A percentile compares a stretch with the other conserved stretches of the same genome.
Conservation (phyloP, 2,797 vertebrate genomes). For the Balearica regulorum region DNA sequence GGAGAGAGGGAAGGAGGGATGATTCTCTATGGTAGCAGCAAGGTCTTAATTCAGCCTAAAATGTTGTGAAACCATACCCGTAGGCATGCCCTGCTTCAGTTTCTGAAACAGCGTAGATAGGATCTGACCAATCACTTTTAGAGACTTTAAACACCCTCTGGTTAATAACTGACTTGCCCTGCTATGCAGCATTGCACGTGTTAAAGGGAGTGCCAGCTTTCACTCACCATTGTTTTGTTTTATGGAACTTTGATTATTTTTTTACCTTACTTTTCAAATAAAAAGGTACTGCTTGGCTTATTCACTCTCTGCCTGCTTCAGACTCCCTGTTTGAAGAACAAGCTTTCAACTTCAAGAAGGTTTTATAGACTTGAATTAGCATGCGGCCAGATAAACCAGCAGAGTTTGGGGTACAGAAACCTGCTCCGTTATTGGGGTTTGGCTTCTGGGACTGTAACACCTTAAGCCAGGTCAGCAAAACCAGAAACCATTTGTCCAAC, state of each 20-base stretch:
- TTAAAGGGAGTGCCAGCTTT: neutral
- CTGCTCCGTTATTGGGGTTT: fast-evolving
- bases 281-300: neutral
- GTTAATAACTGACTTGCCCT: neutral
- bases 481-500: neutral
- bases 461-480: neutral
- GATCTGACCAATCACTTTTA: neutral
- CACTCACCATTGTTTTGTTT: neutral
- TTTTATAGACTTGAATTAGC: neutral
- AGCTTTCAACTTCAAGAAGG: neutral
- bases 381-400: neutral
- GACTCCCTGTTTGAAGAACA: neutral
- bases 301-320: neutral
- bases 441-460: neutral
- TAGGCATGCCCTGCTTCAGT: neutral
- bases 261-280: neutral
- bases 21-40: neutral
- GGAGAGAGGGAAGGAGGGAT: neutral
- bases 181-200: neutral
- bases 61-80: neutral
- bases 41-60: neutral
- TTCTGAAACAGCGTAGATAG: neutral
- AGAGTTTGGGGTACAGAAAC: neutral
- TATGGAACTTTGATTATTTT: neutral
- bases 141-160: neutral